Evolutionary conservation across 1,140 invertebrate genomes (phyloP).

Genomic region (Saccostrea cuccullata): DNA sequence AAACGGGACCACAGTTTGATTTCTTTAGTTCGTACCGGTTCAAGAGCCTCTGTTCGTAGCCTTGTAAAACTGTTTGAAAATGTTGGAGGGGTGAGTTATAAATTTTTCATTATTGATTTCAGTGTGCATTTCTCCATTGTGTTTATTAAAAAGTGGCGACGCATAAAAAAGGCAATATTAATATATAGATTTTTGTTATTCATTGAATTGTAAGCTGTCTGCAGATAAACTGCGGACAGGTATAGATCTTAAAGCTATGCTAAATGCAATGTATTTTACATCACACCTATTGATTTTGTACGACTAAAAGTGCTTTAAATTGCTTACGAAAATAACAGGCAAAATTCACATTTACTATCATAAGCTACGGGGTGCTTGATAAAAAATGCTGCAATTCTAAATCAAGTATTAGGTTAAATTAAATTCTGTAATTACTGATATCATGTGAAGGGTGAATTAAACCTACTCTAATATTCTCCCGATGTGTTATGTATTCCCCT

Average conservation of each 20-base stretch:
- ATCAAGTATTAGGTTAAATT: background rate
- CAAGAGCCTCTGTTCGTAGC: slow-evolving; percentile 56
- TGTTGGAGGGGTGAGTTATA: slow-evolving; percentile 28
- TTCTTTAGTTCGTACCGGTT: slow-evolving; percentile 57
- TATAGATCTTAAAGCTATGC: background rate
- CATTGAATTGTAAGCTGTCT: background rate
- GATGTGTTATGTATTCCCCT: background rate
- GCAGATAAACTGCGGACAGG: background rate
- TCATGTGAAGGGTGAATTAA: background rate
- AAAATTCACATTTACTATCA: background rate
- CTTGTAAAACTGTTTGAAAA: slow-evolving; percentile 60
- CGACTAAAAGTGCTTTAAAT: background rate
- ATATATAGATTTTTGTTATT: background rate
- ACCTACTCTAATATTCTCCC: background rate
- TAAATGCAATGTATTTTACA: background rate
- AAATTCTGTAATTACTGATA: background rate
- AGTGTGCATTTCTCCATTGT: background rate
- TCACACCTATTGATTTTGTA: background rate
- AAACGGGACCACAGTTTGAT: slow-evolving; percentile 56
- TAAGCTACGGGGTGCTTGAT: background rate
- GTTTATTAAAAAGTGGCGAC: background rate
- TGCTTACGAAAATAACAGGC: background rate
- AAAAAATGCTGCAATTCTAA: background rate
- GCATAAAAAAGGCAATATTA: background rate
- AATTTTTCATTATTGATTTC: background rate